Conservation (phyloP, 2,888 invertebrate species). For the Sabellastarte sp. region DNA sequence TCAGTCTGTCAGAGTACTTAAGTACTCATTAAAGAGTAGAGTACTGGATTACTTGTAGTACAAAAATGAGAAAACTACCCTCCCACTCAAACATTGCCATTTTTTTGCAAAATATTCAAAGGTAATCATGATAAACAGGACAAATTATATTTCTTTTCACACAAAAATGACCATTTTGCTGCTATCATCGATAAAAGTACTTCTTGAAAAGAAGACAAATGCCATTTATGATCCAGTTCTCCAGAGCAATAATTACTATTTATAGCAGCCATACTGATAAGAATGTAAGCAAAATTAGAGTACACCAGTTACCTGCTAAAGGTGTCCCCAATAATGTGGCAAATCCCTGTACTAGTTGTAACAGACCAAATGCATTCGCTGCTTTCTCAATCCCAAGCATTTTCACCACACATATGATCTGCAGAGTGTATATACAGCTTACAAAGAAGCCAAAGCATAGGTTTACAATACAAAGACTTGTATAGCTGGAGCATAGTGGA, state of each 20-base stretch:
- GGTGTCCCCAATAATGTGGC: conserved; percentile 86
- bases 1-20: too few species aligned
- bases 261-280: too few species aligned
- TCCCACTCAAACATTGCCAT: too few species aligned
- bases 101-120: too few species aligned
- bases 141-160: too few species aligned
- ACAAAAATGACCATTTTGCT: too few species aligned
- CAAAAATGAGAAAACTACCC: too few species aligned
- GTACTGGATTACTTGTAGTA: too few species aligned
- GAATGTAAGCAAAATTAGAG: background rate
- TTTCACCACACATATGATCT: conserved; percentile 83
- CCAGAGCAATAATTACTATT: too few species aligned
- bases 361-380: conserved; percentile 82
- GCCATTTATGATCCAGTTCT: background rate
- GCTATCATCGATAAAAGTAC: background rate
- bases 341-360: conserved; percentile 81
- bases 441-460: conserved; percentile 76
- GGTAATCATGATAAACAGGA: too few species aligned
- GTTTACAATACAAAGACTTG: conserved; percentile 17
- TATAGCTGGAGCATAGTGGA: conserved; percentile 25
- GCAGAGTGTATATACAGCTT: conserved; percentile 84
- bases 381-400: conserved; percentile 83
- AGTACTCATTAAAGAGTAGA: too few species aligned
- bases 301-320: conserved; percentile 81
- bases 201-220: background rate